A percentile compares a stretch with the other conserved stretches of the same genome.
Conservation (phyloP, 1,140 invertebrate species). For the Brevipalpus yothersi region DNA sequence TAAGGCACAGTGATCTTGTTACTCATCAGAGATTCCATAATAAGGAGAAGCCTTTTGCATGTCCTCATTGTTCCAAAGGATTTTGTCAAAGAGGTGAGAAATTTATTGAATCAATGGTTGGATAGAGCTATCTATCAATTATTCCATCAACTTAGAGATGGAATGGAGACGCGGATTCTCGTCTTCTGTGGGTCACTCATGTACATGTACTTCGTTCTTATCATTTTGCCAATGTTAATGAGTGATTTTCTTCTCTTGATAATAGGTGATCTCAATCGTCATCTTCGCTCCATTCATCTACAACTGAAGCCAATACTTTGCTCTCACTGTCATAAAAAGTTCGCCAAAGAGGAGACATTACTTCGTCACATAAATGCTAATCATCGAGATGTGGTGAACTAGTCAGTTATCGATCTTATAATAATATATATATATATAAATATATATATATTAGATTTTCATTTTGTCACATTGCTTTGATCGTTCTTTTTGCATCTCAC, state of each 20-base stretch:
- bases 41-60: slow-evolving; percentile 18
- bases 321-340: slow-evolving; percentile 16
- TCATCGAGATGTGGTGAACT: slow-evolving; percentile 11
- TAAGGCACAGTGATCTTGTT: slow-evolving; percentile 18
- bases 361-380: slow-evolving; percentile 17
- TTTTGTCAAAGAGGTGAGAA: slow-evolving; percentile 19
- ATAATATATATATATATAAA: no score
- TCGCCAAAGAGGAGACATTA: slow-evolving; percentile 17
- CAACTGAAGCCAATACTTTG: slow-evolving; percentile 15
- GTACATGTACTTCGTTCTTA: not conserved
- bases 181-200: not conserved
- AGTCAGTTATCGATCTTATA: not conserved
- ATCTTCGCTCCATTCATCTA: slow-evolving; percentile 16
- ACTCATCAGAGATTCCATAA: slow-evolving; percentile 20
- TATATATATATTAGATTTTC: no score
- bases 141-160: no score
- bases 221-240: not conserved
- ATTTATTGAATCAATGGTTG: not conserved
- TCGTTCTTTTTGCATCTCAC: no score
- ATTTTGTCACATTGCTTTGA: no score
- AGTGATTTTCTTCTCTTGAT: not conserved
- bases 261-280: slow-evolving; percentile 18
- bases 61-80: slow-evolving; percentile 17
- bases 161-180: no score
- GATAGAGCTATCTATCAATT: not conserved